These are phyloP conservation scores for Leptarthrus brevirostris DNA, from an alignment of 2,888 invertebrate species.

Conservation along the genomic window DNA sequence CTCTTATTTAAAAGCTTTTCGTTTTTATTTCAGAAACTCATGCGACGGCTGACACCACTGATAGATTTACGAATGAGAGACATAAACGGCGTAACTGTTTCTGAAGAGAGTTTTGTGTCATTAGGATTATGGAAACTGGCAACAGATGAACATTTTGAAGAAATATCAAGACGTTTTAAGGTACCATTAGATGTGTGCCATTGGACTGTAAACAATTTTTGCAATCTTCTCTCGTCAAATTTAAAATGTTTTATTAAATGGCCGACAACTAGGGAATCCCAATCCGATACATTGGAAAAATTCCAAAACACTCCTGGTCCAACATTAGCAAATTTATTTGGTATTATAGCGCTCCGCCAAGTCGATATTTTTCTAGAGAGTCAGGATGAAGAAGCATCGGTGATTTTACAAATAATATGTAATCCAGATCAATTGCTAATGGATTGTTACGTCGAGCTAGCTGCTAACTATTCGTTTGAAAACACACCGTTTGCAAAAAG, in stretches of 20 bases:
- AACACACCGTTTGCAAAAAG: conserved; percentile 63
- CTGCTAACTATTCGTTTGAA: conserved; percentile 61
- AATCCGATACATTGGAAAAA: not conserved
- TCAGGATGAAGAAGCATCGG: conserved; percentile 62
- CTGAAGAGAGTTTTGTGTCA: conserved; percentile 62
- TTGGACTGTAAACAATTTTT: conserved; percentile 62
- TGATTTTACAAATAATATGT: conserved; percentile 64
- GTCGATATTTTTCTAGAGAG: conserved; percentile 64
- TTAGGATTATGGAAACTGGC: conserved; percentile 64
- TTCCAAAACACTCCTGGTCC: not conserved
- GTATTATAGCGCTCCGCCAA: conserved; percentile 61
- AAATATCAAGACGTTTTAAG: conserved; percentile 63
- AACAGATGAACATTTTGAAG: conserved; percentile 65
- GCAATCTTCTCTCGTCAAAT: conserved; percentile 63
- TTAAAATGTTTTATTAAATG: conserved; percentile 64
- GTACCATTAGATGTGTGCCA: conserved; percentile 61
- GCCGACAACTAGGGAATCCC: conserved; percentile 60
- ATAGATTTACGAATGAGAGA: conserved; percentile 40
- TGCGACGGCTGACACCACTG: conserved; percentile 35
- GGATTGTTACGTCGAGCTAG: conserved; percentile 64
- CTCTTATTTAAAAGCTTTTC: no score
- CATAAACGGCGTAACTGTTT: conserved; percentile 55
- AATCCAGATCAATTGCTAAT: conserved; percentile 62
- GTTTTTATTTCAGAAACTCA: conserved; percentile 37
- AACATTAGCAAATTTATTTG: conserved; percentile 59